Percentiles rank a stretch among this genome's conserved stretches.
Evolutionary conservation across 2,797 vertebrate genomes (phyloP).

Genomic region (Sciurus vulgaris): DNA sequence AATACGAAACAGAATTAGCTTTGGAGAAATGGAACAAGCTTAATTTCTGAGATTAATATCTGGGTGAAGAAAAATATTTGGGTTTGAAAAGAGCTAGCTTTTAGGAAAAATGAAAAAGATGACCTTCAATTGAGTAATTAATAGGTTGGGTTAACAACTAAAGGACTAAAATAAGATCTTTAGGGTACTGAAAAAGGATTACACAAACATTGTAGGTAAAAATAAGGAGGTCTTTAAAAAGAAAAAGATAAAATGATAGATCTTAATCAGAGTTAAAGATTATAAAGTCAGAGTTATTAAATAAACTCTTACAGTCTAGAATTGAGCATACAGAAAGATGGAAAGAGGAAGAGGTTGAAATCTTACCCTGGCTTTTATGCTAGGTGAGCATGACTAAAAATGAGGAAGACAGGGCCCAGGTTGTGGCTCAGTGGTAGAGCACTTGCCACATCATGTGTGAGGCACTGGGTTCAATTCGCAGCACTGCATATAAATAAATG

Average conservation of each 20-base stretch:
- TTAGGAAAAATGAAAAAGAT: background rate
- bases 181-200: background rate
- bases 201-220: background rate
- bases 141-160: background rate
- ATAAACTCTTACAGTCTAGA: constrained; percentile 30
- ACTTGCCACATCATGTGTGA: no score
- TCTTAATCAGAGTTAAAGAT: background rate
- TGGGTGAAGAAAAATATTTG: background rate
- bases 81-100: background rate
- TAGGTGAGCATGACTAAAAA: background rate
- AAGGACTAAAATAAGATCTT: constrained; percentile 16
- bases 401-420: no score
- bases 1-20: background rate
- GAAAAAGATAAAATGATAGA: background rate
- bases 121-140: background rate
- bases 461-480: no score
- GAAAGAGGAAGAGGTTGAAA: background rate
- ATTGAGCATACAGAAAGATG: background rate
- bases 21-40: background rate
- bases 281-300: background rate
- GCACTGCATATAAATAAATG: no score
- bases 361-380: background rate
- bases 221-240: constrained; percentile 23
- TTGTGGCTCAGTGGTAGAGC: no score
- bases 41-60: constrained; percentile 45